Evolutionary conservation across 2,113 vertebrate genomes (phyloP).

Genomic region (Channa argus): DNA sequence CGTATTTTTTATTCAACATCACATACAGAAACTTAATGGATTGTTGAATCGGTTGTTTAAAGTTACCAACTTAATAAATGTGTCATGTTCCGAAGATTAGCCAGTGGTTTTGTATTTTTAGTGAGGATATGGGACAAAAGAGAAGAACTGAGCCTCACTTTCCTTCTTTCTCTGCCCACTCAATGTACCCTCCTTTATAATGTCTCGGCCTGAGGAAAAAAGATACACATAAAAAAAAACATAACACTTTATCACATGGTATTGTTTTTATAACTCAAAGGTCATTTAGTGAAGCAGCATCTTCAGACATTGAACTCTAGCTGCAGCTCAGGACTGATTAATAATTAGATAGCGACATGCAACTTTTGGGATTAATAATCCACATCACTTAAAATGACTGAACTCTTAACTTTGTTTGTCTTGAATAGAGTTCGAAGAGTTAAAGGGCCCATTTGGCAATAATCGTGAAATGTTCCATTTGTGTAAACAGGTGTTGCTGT

Average conservation of each 20-base stretch:
- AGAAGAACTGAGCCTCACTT: constrained; percentile 34
- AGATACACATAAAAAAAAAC: neutral
- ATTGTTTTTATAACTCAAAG: constrained; percentile 13
- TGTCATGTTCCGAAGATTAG: neutral
- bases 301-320: neutral
- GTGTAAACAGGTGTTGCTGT: neutral
- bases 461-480: neutral
- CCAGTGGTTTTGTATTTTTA: neutral
- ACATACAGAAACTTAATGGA: too few species aligned
- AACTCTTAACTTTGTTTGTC: too few species aligned
- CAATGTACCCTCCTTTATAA: constrained; percentile 76
- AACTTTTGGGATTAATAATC: too few species aligned
- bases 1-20: too few species aligned
- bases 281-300: constrained; percentile 6
- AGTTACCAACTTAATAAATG: too few species aligned
- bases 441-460: too few species aligned
- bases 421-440: too few species aligned
- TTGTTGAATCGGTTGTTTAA: too few species aligned
- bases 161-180: constrained; percentile 72
- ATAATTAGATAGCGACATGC: constrained; percentile 8
- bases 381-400: too few species aligned
- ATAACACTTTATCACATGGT: neutral
- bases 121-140: neutral
- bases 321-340: neutral
- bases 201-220: constrained; percentile 73